phyloP scores from a whole-genome alignment of 2,888 invertebrate species.

The Tryphoninae sp. region DNA sequence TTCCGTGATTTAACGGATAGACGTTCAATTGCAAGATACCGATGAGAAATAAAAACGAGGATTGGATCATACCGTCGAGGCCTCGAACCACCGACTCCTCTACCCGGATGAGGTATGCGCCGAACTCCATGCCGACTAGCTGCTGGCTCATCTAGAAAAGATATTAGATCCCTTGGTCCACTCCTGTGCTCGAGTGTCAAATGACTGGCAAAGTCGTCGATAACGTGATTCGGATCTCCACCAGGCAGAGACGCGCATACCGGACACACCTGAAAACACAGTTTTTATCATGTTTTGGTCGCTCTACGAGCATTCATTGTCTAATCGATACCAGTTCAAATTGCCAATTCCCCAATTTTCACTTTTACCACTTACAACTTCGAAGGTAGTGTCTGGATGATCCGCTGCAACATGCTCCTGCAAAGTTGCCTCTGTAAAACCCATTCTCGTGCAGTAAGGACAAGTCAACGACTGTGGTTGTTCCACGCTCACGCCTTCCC shows the following conservation, averaged over 20 bases:
- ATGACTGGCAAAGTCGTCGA: conserved; percentile 98
- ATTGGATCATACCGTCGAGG: conserved; percentile 85
- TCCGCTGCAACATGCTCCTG: conserved; percentile 95
- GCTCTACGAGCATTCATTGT: conserved; percentile 3
- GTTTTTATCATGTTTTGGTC: conserved; percentile 9
- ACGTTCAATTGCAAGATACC: conserved; percentile 60
- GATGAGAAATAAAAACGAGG: conserved; percentile 23
- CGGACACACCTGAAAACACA: conserved; percentile 92
- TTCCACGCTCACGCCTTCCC: conserved; percentile 94
- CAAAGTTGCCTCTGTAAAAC: conserved; percentile 95
- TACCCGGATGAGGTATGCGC: conserved; percentile 89
- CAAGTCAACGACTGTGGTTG: conserved; percentile 98
- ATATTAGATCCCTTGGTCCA: conserved; percentile 94
- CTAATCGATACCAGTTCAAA: neutral
- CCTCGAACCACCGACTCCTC: conserved; percentile 89
- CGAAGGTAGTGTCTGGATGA: conserved; percentile 94
- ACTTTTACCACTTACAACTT: conserved; percentile 86
- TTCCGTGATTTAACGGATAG: conserved; percentile 65
- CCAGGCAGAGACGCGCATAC: conserved; percentile 98
- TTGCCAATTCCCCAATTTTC: neutral
- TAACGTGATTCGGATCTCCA: conserved; percentile 98
- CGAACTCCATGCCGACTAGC: conserved; percentile 89
- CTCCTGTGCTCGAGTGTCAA: conserved; percentile 96
- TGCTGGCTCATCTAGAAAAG: conserved; percentile 95
- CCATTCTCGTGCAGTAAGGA: conserved; percentile 98